Evolutionary conservation across 2,797 vertebrate species (phyloP), one percentile per base, ranked within the genome.

Genomic region (Anabas testudineus): DNA sequence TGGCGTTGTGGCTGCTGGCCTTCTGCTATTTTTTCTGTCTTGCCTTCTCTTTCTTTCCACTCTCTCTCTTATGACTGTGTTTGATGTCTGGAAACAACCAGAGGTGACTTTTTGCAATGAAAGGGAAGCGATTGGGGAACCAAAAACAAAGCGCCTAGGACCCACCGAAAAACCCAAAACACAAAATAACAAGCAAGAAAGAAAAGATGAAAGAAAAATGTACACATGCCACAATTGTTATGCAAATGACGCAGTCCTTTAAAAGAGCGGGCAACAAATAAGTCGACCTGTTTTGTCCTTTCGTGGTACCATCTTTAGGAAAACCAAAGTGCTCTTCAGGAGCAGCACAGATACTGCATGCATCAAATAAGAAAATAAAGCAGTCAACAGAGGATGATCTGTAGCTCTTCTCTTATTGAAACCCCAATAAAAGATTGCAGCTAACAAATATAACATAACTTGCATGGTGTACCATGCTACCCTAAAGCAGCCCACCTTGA

Each of bases 61-160:
- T 55, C 51, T 45, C 72, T 48, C 46, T 43, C 59, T 62, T 58
- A 49, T 68, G 24, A 30, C 68, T 51, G 51, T 56, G 65, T 82
- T 84, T 81, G 72, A 89, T 82, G 79, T 81, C 53, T 68, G 68
- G 74, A 78, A 88, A 83, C 67, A 86, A 85, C 71, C 62, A 75
- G 64, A 75, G 64, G 49, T 22, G 26, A 57, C 34, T 53, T 39
- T 83, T 74, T 74, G 36, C 61, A 70, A 46, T 67, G 14, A 72
- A 34, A 9, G 21, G 58, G 41, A 75, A 28, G 32, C 62, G 48
- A 32, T 39, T n/a, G 10, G 3, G 26, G 12, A 10, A 19, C 10
- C 16, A 41, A 63, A 68, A 71, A 58, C 3, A 8, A 18, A 65
- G 30, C 22, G 13, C 10, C 22, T 45, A 77, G 15, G 36, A 55